phyloP scores from a whole-genome alignment of 2,797 vertebrate genomes.

The Sciurus vulgaris region DNA sequence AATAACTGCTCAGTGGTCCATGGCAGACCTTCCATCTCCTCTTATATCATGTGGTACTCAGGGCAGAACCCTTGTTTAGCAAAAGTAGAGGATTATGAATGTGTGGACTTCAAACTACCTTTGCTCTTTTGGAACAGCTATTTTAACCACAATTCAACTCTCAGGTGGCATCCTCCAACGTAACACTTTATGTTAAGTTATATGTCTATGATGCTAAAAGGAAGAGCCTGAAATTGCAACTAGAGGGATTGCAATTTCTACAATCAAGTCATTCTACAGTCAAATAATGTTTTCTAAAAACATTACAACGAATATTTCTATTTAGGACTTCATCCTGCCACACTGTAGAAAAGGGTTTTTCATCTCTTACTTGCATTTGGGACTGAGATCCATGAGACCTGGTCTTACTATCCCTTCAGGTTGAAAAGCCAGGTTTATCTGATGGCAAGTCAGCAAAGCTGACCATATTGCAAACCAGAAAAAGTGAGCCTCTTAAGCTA shows the following conservation, averaged over 20 bases:
- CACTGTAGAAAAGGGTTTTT: neutral
- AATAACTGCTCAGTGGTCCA: neutral
- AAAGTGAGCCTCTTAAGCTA: neutral
- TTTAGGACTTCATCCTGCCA: neutral
- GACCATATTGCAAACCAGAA: neutral
- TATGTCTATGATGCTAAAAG: neutral
- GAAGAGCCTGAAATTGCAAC: neutral
- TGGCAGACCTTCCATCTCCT: neutral
- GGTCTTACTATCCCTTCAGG: neutral
- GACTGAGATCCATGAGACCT: neutral
- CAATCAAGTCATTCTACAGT: slow-evolving; percentile 4
- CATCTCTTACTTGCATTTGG: neutral
- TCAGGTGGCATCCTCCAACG: neutral
- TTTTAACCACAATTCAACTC: slow-evolving; percentile 54
- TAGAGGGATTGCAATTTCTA: neutral
- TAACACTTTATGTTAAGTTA: slow-evolving; percentile 17
- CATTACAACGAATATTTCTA: slow-evolving; percentile 1
- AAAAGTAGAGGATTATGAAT: slow-evolving; percentile 9
- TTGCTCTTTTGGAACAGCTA: neutral
- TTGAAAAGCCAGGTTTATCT: neutral
- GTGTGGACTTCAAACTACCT: neutral
- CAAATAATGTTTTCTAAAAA: slow-evolving; percentile 2
- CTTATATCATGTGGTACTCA: neutral
- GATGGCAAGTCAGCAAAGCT: neutral
- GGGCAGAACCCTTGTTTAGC: neutral